phyloP scores from a whole-genome alignment of 2,888 invertebrate genomes.

The Andricus quercusramuli region DNA sequence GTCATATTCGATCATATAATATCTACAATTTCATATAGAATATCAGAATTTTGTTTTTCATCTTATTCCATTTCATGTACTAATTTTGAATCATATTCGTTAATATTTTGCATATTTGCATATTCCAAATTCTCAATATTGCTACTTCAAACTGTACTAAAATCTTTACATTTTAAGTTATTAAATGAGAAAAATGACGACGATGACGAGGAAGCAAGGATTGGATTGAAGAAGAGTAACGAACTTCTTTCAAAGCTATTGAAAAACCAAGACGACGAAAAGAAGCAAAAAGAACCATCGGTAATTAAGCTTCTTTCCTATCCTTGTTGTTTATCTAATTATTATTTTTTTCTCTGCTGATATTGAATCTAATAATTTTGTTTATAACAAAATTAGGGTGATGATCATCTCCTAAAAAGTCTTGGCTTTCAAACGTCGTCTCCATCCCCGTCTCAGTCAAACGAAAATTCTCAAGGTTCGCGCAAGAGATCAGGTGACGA shows the following conservation, averaged over 20 bases:
- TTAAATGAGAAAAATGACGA: conserved; percentile 91
- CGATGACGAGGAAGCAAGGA: conserved; percentile 84
- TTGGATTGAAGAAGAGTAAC: conserved; percentile 82
- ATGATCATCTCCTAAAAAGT: conserved; percentile 80
- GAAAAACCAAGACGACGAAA: conserved; percentile 80
- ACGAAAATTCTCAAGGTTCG: conserved; percentile 69
- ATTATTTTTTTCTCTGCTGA: neutral
- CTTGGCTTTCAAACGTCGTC: conserved; percentile 80
- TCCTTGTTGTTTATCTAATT: neutral
- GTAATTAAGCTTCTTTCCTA: conserved; percentile 30
- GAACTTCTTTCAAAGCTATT: conserved; percentile 83
- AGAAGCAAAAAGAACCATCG: conserved; percentile 75
- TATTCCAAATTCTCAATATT: neutral
- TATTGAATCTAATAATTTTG: conserved; percentile 1
- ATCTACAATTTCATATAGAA: neutral
- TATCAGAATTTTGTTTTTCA: neutral
- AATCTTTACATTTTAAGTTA: conserved; percentile 80
- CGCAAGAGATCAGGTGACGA: conserved; percentile 85
- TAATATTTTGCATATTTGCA: conserved; percentile 9
- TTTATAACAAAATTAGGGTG: conserved; percentile 76
- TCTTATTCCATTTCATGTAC: neutral
- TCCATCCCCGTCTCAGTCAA: conserved; percentile 80
- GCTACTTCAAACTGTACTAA: neutral
- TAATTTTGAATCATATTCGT: neutral
- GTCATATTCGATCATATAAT: neutral